Percentiles rank a stretch among this genome's conserved stretches.
phyloP scores from a whole-genome alignment of 2,113 vertebrate genomes.

The Leiothrix lutea region DNA sequence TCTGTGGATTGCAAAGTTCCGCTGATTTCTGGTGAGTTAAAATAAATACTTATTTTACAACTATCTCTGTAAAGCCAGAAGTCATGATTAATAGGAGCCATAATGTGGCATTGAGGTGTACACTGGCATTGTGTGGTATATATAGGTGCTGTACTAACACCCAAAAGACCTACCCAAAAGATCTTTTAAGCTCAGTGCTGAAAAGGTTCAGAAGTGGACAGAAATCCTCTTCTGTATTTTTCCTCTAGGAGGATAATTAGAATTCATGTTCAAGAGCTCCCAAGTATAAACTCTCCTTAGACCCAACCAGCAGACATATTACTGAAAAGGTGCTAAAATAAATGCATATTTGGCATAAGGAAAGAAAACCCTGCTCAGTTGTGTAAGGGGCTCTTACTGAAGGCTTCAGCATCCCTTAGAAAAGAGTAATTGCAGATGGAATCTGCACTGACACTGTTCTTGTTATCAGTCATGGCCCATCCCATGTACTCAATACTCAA shows the following conservation, averaged over 20 bases:
- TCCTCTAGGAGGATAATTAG: neutral
- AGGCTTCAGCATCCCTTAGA: neutral
- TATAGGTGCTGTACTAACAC: rapidly evolving
- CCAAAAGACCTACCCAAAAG: neutral
- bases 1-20: neutral
- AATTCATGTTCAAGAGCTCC: neutral
- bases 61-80: neutral
- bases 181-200: neutral
- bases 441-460: neutral
- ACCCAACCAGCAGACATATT: neutral
- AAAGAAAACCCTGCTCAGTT: neutral
- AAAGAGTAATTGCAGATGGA: neutral
- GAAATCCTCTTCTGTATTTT: neutral
- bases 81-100: neutral
- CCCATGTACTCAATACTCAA: neutral
- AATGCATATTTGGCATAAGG: neutral
- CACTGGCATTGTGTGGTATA: neutral
- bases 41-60: neutral
- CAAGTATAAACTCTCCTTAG: neutral
- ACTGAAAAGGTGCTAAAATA: neutral
- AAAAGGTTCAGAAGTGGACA: neutral
- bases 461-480: neutral
- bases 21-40: neutral
- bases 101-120: neutral
- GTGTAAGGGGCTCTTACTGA: neutral